Evolutionary conservation across 2,888 invertebrate species (phyloP).

Genomic region (Ornithoptera alexandrae): DNA sequence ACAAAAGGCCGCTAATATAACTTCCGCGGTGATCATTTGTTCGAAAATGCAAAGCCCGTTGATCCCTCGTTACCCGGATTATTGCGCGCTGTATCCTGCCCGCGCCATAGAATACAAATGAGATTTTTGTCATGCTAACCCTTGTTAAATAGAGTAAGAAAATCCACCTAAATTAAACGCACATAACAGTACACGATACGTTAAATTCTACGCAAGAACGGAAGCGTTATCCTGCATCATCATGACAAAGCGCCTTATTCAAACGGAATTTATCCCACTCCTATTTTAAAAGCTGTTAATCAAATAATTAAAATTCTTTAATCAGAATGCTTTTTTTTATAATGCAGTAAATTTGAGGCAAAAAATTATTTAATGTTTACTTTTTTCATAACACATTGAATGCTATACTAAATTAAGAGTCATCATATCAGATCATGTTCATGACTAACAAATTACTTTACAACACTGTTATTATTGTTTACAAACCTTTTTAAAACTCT

Average conservation of each 20-base stretch:
- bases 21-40: slow-evolving; percentile 23
- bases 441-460: background rate
- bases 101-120: slow-evolving; percentile 27
- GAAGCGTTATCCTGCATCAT: background rate
- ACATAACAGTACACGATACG: slow-evolving; percentile 24
- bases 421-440: background rate
- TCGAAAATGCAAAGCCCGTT: slow-evolving; percentile 27
- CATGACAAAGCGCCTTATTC: too few relatives aligned
- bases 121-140: slow-evolving; percentile 28
- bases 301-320: too few relatives aligned
- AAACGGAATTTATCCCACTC: background rate
- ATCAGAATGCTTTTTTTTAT: too few relatives aligned
- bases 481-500: too few relatives aligned
- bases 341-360: too few relatives aligned
- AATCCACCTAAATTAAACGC: slow-evolving; percentile 20
- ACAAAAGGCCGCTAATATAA: slow-evolving; percentile 9
- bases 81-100: slow-evolving; percentile 22
- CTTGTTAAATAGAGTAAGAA: slow-evolving; percentile 26
- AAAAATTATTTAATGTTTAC: too few relatives aligned
- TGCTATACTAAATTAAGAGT: background rate
- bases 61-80: slow-evolving; percentile 29
- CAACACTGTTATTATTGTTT: background rate
- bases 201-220: slow-evolving; percentile 32
- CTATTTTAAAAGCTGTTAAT: background rate
- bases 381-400: background rate